A percentile compares a stretch with the other conserved stretches of the same genome.
phyloP scores from a whole-genome alignment of 2,888 invertebrate genomes.

The Cartodere bifasciata region DNA sequence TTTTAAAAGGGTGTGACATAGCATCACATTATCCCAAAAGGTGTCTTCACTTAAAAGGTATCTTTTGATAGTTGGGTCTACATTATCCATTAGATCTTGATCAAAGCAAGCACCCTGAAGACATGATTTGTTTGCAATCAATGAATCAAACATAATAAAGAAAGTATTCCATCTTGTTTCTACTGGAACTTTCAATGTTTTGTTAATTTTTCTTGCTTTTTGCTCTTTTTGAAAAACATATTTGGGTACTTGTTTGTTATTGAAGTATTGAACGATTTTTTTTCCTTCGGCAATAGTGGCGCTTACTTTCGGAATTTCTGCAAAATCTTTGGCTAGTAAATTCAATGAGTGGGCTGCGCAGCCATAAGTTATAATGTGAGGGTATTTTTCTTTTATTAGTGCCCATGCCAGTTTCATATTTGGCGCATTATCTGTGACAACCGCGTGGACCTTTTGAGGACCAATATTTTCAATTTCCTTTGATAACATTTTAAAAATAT shows the following conservation, averaged over 20 bases:
- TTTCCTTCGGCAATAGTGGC: not conserved
- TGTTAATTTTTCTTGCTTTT: conserved; percentile 1
- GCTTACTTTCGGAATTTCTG: not conserved
- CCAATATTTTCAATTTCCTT: conserved; percentile 6
- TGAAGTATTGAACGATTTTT: conserved; percentile 3
- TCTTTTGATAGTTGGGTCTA: too few species aligned
- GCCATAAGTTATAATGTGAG: conserved; percentile 9
- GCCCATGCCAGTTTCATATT: conserved; percentile 9
- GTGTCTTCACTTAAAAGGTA: too few species aligned
- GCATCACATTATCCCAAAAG: too few species aligned
- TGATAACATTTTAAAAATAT: conserved; percentile 5
- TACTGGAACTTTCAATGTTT: conserved; percentile 2
- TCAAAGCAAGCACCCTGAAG: not conserved
- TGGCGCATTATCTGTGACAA: conserved; percentile 10
- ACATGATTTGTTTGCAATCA: too few species aligned
- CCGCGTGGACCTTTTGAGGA: conserved; percentile 5
- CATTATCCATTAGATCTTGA: not conserved
- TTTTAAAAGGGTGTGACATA: too few species aligned
- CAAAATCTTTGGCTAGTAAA: conserved; percentile 8
- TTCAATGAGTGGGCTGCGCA: conserved; percentile 9
- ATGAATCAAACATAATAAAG: too few species aligned
- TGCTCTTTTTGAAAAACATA: conserved; percentile 3
- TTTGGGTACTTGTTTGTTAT: conserved; percentile 6
- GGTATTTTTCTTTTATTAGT: conserved; percentile 5
- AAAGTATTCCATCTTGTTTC: conserved; percentile 5